Evolutionary conservation across 2,888 invertebrate genomes (phyloP), one percentile per base, ranked within the genome.

Genomic region (Tubiluchus corallicola): DNA sequence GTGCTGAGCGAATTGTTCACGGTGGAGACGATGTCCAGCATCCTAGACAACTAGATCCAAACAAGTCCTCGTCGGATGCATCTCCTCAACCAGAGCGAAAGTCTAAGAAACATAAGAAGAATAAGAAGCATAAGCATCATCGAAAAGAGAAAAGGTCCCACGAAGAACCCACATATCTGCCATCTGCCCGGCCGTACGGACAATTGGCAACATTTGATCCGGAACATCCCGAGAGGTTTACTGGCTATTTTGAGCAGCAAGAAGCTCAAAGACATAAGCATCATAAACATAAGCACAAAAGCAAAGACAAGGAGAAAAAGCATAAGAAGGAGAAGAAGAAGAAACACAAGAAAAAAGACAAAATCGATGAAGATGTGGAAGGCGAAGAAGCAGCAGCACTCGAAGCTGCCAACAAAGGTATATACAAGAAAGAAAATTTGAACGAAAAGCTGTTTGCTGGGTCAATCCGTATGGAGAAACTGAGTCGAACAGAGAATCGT

Each of bases 401-500:
- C 9, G 29, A 29, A 9, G 9, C 29, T 9, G 9, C 29, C 9
- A 9, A 9, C 9, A 9, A 29, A n/a, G 29, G 29, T n/a, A 29
- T 29, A 9, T 29, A 29, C 29, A 29, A 29, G 29, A 9, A n/a
- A 29, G 29, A n/a, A 9, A n/a, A 9, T n/a, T 9, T 29, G 9
- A 29, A 29, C 29, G 29, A 29, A n/a, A 29, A 29, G 29, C 29
- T 29, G 29, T 29, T 29, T n/a, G 29, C 29, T 9, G n/a, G 29
- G 9, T 29, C 29, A 9, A 29, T 29, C 9, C 29, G n/a, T 9
- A 29, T 29, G 29, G 29, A 29, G 29, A 9, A 29, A n/a, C 9
- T 9, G 9, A 29, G 29, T n/a, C 29, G 29, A 9, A 29, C 29
- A n/a, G 29, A n/a, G 9, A 29, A n/a, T 29, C 9, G 9, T 9